Evolutionary conservation across 2,797 vertebrate genomes (phyloP).

Genomic region (Gallinago nigripennis): DNA sequence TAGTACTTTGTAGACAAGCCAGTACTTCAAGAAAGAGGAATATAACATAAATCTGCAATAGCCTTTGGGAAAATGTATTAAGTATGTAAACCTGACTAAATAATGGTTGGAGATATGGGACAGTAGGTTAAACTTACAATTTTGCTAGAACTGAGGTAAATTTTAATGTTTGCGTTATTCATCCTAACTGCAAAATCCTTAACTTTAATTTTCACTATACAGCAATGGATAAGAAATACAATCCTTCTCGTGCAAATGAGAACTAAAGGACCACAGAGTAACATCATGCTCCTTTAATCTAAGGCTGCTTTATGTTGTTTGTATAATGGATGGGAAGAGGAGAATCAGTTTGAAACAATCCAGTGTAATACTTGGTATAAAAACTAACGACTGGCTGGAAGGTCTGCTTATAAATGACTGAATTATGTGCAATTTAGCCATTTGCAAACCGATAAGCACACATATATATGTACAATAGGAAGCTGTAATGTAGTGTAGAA

Average conservation of each 20-base stretch:
- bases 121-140: not conserved
- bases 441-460: not conserved
- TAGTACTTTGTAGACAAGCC: slow-evolving; percentile 62
- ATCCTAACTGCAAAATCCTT: slow-evolving; percentile 13
- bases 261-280: not conserved
- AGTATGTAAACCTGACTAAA: slow-evolving; percentile 2
- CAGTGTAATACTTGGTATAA: not conserved
- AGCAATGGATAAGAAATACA: not conserved
- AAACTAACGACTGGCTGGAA: not conserved
- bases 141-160: not conserved
- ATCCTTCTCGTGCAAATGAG: not conserved
- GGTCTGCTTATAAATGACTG: not conserved
- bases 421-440: not conserved
- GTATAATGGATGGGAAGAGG: not conserved
- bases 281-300: not conserved
- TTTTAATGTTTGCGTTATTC: not conserved
- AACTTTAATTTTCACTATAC: not conserved
- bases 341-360: not conserved
- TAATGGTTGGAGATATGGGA: not conserved
- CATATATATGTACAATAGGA: not conserved
- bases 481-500: not conserved
- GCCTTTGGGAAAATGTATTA: slow-evolving; percentile 37
- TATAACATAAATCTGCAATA: slow-evolving; percentile 11
- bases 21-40: slow-evolving; percentile 31
- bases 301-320: not conserved